Conservation (phyloP, 2,113 vertebrate genomes). For the Rhinopomastus cyanomelas region DNA sequence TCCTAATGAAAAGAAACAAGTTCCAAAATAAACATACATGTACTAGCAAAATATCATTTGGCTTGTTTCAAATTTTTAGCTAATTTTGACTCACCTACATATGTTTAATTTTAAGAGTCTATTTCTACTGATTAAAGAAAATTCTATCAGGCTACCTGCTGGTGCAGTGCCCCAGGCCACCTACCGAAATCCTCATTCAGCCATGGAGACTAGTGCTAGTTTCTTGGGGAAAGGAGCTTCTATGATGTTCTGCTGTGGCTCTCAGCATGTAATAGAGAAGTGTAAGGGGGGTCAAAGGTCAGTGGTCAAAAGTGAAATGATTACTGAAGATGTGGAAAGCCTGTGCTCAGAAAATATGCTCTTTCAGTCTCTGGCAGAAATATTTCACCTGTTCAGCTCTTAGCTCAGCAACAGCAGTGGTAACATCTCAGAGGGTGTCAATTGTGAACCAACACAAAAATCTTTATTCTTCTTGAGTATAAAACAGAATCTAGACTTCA, state of each 20-base stretch:
- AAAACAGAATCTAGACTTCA: background rate
- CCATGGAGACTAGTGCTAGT: background rate
- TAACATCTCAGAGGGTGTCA: background rate
- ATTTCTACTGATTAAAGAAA: background rate
- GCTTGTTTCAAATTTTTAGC: slow-evolving; percentile 10
- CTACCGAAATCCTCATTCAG: background rate
- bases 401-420: background rate
- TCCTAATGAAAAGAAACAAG: slow-evolving; percentile 9
- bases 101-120: background rate
- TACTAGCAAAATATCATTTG: background rate
- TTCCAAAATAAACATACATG: background rate
- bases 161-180: background rate
- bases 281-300: background rate
- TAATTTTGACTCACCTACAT: background rate
- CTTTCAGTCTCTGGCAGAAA: background rate
- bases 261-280: background rate
- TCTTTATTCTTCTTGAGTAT: background rate
- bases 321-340: background rate
- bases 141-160: background rate
- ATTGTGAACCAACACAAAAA: background rate
- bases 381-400: background rate
- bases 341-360: background rate
- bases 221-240: background rate
- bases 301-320: background rate
- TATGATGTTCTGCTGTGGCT: background rate